Conservation (phyloP, 2,888 invertebrate genomes). For the Labia minor region DNA sequence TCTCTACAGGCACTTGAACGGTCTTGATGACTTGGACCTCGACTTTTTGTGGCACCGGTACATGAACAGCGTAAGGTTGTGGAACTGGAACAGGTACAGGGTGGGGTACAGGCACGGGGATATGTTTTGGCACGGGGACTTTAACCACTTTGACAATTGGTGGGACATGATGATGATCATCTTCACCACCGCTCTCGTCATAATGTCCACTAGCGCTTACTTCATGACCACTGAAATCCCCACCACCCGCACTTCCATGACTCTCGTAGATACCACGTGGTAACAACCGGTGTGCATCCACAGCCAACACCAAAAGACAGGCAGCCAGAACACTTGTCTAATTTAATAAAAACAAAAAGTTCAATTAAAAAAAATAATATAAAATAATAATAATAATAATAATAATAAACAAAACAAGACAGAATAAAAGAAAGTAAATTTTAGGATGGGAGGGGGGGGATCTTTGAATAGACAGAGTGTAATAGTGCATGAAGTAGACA, state of each 20-base stretch:
- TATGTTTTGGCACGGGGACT: slow-evolving; percentile 19
- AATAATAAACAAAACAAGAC: too few species aligned
- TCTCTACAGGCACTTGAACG: slow-evolving; percentile 25
- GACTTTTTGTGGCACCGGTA: slow-evolving; percentile 19
- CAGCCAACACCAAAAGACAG: background rate
- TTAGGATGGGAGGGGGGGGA: too few species aligned
- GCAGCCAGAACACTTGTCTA: background rate
- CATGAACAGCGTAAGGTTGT: slow-evolving; percentile 20
- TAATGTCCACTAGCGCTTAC: slow-evolving; percentile 20
- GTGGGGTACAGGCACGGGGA: slow-evolving; percentile 15
- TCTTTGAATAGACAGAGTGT: too few species aligned
- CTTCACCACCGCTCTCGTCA: background rate
- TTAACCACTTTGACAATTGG: slow-evolving; percentile 19
- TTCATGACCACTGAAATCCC: background rate
- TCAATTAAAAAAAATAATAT: too few species aligned
- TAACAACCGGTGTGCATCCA: background rate
- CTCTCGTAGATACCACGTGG: slow-evolving; percentile 15
- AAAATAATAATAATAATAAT: too few species aligned
- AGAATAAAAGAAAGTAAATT: too few species aligned
- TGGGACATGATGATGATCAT: background rate
- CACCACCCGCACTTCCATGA: slow-evolving; percentile 15
- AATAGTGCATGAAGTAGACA: too few species aligned
- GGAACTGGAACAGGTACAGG: slow-evolving; percentile 18
- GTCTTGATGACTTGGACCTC: slow-evolving; percentile 22
- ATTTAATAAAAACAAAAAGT: too few species aligned